Base-by-base conservation (phyloP, 2,113 vertebrate species). In the Microcebus jonahi region DNA sequence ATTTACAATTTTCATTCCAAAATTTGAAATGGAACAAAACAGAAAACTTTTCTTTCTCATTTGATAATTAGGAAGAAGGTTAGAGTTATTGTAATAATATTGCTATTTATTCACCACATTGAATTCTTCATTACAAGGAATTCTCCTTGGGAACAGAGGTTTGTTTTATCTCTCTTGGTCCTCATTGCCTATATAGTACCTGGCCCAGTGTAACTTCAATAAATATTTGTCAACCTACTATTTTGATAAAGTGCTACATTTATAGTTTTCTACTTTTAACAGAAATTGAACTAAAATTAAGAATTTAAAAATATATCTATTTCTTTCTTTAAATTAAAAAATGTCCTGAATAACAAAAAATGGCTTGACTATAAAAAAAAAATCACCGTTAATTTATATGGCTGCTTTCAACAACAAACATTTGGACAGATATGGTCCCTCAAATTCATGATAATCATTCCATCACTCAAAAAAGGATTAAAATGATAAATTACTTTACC, bases 271-370 rank as follows among this genome's bases (percentile, higher is more conserved):
- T 45, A 63, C 48, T 70, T 86, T 82, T 82, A 65, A 73, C 8
- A 83, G 42, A 95, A 86, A 77, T 23, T 80, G 45, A 77, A 77
- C 34, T 91, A 95, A 73, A 90, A 96, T 63, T 55, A 93, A 80
- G 18, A 84, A 83, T 82, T 90, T 71, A 8, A 55, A 92, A 96
- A 93, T 71, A 42, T 9, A 96, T 17, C 0, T 14, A 83, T 96
- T 96, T 96, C 8, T 88, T 92, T 77, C 45, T 79, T 59, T 42
- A 92, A 9, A 73, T 87, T 79, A 73, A 90, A 94, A 84, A 31
- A 61, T 63, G 7, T 27, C 17, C 31, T 55, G 14, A 88, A 80
- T 70, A 45, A 97, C 75, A 29, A 75, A 91, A 88, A 76, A 29
- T 29, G 6, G 0, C n/a, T 67, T 88, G 11, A 34, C 3, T 85